Base-by-base conservation (phyloP, 2,113 vertebrate genomes). In the Cochlearius cochlearius region DNA sequence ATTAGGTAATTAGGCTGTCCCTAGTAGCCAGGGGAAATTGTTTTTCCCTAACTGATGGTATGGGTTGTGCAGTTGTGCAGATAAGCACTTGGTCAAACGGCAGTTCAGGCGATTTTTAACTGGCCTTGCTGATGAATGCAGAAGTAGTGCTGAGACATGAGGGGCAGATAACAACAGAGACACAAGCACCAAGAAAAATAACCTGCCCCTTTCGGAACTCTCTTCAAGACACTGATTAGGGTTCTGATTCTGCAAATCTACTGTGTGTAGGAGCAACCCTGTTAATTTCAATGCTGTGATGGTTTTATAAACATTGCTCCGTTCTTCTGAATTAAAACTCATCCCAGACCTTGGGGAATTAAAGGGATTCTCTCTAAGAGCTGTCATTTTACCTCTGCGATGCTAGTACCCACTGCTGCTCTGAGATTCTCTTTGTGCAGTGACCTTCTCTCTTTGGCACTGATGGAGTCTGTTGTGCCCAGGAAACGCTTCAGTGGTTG, bases 1-100 rank as follows among this genome's bases (percentile, higher is more conserved):
- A 98, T 98, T 98, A 98, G 97, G 98, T 97, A 98, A 98, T 98
- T 98, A 98, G 96, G 95, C 96, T 96, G 97, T 98, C 97, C 98
- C 95, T 80, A 94, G 96, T 98, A 98, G 96, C 95, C 95, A 96
- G 86, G 91, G 96, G 97, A 98, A 98, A 98, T 98, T 95, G 96
- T 97, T 98, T 98, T 97, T 84, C 82, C 92, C 83, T 98, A 98
- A 98, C 94, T 97, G 97, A 98, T 98, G 96, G 96, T 96, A 98
- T 96, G 97, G 97, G 96, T 96, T 97, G 97, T 96, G 94, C 92
- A 93, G 92, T 95, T 97, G 95, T 96, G 94, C 88, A 97, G 97
- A 97, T 97, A 98, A 98, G 89, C 96, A 94, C 82, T 98, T 88
- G 97, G 96, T 98, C 97, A 97, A 96, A 96, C 0, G 62, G 87